phyloP scores from a whole-genome alignment of 2,113 vertebrate genomes.

The Sardina pilchardus region DNA sequence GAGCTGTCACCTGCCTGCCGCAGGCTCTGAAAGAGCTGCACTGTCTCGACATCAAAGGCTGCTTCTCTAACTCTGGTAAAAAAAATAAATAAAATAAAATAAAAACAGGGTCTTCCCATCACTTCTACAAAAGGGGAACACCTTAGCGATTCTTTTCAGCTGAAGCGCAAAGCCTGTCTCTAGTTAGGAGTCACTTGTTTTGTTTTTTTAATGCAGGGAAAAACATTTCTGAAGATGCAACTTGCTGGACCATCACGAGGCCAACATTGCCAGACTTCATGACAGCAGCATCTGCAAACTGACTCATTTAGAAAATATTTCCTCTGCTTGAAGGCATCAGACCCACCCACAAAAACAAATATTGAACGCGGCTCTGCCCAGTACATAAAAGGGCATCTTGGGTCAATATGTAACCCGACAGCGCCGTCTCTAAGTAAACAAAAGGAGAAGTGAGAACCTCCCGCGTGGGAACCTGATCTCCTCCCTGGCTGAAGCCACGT shows the following conservation, averaged over 20 bases:
- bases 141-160: neutral
- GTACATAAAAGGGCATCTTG: slow-evolving; percentile 9
- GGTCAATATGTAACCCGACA: slow-evolving; percentile 1
- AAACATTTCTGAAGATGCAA: neutral
- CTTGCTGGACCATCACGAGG: neutral
- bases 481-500: neutral
- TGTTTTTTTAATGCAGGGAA: too few species aligned
- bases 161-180: neutral
- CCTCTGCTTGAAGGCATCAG: neutral
- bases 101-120: neutral
- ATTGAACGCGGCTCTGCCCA: neutral
- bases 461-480: neutral
- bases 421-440: neutral
- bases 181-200: neutral
- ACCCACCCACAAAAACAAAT: neutral
- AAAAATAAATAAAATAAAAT: too few species aligned
- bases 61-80: neutral
- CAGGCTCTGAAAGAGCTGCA: neutral
- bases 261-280: neutral
- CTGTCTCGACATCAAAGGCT: neutral
- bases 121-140: neutral
- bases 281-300: neutral
- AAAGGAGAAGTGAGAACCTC: neutral
- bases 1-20: neutral
- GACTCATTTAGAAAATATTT: neutral